Evolutionary conservation across 2,797 vertebrate genomes (phyloP).

Genomic region (Sebastes wilsoni): DNA sequence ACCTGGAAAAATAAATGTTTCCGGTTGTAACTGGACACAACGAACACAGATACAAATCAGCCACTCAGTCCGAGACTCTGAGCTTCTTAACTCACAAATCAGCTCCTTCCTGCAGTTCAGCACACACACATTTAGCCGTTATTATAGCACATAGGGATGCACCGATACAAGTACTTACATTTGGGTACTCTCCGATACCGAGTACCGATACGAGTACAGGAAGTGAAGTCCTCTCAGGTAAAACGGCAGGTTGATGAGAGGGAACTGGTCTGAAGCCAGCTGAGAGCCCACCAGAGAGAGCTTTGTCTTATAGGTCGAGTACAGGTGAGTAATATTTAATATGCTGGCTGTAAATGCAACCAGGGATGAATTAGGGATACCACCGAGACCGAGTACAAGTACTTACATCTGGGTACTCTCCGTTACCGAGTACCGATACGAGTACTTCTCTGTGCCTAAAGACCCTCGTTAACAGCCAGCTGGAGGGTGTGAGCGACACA

Average conservation of each 20-base stretch:
- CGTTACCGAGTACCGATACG: too few species aligned
- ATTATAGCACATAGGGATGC: not conserved
- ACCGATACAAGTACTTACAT: too few species aligned
- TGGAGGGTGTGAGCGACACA: too few species aligned
- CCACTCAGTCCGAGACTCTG: not conserved
- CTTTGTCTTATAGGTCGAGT: not conserved
- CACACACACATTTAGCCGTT: not conserved
- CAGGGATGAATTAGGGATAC: too few species aligned
- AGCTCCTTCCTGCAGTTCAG: not conserved
- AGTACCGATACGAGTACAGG: not conserved
- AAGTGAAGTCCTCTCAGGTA: constrained; percentile 19
- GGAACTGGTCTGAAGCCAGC: not conserved
- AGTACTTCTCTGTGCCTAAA: too few species aligned
- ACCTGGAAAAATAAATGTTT: not conserved
- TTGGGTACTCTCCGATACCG: too few species aligned
- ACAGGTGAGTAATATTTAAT: not conserved
- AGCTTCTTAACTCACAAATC: not conserved
- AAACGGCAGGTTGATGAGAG: constrained; percentile 13
- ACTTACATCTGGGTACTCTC: too few species aligned
- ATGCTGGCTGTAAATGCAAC: not conserved
- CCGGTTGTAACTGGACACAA: not conserved
- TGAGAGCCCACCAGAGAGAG: not conserved
- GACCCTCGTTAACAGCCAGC: too few species aligned
- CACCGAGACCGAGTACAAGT: too few species aligned
- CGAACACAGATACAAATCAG: not conserved